Evolutionary conservation across 1,140 invertebrate genomes (phyloP), one percentile per base, ranked within the genome.

Genomic region (Hesperophylax magnus): DNA sequence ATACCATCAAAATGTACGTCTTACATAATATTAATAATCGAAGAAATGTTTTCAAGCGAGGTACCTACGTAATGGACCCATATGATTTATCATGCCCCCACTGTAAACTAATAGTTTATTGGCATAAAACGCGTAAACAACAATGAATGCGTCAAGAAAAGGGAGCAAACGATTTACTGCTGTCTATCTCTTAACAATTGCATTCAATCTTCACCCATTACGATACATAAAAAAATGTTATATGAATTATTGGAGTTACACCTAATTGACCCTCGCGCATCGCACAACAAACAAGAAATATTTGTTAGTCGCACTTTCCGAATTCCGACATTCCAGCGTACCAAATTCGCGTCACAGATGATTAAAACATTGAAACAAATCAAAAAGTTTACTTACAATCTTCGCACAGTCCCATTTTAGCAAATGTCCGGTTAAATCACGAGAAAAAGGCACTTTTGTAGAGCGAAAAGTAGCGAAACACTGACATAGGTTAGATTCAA

Each of bases 201-300:
- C 47, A 78, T 79, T 34, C 77, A 79, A 79, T 79, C 77, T 79
- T 71, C 65, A 27, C 72, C 60, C 77, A 79, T 79, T 79, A 79
- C 63, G 65, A 71, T 58, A 71, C 53, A 65, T 65, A 71, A 69
- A 71, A n/a, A 69, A 79, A 79, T 71, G 71, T 71, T 60, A 71
- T 71, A 79, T 60, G 77, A 79, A 79, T 79, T 78, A 78, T 71
- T 79, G 77, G 58, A 71, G 77, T 71, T 60, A 71, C 77, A 60
- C 77, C 65, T 79, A 79, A 79, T 79, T 79, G 77, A 79, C 77
- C 77, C 77, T 79, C 63, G 56, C 9, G 54, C 77, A 77, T 78
- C 61, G 58, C 15, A 71, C 77, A 78, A 78, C 77, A 78, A 78
- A 78, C 63, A 78, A 20, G 47, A 54, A 78, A 24, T 52, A 24